Evolutionary conservation across 1,140 invertebrate genomes (phyloP).

Genomic region (Lepidurus couesii): DNA sequence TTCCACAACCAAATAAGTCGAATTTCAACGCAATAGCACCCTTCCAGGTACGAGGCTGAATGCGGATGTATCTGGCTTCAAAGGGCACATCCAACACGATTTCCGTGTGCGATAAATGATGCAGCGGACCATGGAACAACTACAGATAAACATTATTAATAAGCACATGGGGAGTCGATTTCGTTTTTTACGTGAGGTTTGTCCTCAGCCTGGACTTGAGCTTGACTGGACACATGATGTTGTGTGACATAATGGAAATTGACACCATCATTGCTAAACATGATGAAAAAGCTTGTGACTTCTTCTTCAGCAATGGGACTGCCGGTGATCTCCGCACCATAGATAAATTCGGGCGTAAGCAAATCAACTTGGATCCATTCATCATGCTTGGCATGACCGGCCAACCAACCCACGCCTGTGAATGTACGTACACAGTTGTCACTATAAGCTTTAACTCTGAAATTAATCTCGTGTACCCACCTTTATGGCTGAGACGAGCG

Average conservation of each 20-base stretch:
- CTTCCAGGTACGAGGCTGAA: conserved; percentile 70
- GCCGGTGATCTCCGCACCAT: conserved; percentile 64
- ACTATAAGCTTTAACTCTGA: conserved; percentile 23
- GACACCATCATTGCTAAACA: conserved; percentile 60
- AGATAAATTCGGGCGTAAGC: conserved; percentile 56
- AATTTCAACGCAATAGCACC: conserved; percentile 62
- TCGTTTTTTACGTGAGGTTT: not conserved
- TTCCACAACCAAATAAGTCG: conserved; percentile 66
- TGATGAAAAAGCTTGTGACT: conserved; percentile 65
- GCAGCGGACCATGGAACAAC: conserved; percentile 65
- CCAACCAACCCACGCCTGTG: conserved; percentile 52
- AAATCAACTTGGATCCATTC: conserved; percentile 68
- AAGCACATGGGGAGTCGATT: not conserved
- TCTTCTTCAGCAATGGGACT: conserved; percentile 56
- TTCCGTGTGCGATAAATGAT: conserved; percentile 52
- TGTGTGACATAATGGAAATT: conserved; percentile 52
- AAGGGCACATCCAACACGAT: conserved; percentile 60
- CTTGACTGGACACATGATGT: conserved; percentile 36
- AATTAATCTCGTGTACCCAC: conserved; percentile 11
- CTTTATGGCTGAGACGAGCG: conserved; percentile 45
- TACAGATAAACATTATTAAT: conserved; percentile 40
- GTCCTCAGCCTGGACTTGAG: not conserved
- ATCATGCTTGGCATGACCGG: conserved; percentile 50
- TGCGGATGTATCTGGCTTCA: conserved; percentile 62
- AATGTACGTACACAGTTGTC: conserved; percentile 42